phyloP scores from a whole-genome alignment of 1,140 invertebrate species.

The Pseudomyrmex flavicornis region DNA sequence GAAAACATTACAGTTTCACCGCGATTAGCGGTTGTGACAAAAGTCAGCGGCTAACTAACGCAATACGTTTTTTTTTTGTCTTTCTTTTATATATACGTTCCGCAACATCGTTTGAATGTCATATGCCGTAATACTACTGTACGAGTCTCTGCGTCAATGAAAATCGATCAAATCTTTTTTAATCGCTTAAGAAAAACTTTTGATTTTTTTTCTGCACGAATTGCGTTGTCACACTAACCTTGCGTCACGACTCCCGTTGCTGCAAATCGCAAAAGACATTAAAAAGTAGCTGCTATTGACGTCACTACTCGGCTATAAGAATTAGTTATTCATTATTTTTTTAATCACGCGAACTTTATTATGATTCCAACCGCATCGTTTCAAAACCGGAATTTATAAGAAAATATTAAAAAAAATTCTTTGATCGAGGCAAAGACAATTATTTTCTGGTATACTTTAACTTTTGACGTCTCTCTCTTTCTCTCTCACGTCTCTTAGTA shows the following conservation, averaged over 20 bases:
- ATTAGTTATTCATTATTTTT: constrained; percentile 60
- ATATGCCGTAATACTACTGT: constrained; percentile 1
- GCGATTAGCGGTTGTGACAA: constrained; percentile 12
- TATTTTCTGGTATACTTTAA: neutral
- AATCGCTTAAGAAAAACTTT: constrained; percentile 37
- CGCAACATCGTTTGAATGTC: constrained; percentile 8
- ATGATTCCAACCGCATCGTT: neutral
- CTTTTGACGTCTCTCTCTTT: neutral
- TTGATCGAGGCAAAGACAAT: neutral
- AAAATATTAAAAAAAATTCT: constrained; percentile 11
- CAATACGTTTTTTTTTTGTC: neutral
- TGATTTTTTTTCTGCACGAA: constrained; percentile 33
- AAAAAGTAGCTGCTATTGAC: constrained; percentile 64
- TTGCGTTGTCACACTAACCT: constrained; percentile 53
- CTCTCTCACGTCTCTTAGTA: neutral
- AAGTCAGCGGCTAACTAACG: constrained; percentile 5
- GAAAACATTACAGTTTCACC: constrained; percentile 12
- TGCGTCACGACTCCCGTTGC: constrained; percentile 48
- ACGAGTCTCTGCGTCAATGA: neutral
- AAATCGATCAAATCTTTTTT: constrained; percentile 48
- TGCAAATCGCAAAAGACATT: constrained; percentile 59
- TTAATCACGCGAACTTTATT: constrained; percentile 41
- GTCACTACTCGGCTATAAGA: constrained; percentile 55
- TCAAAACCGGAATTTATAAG: constrained; percentile 52
- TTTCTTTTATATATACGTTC: neutral